Conservation (phyloP, 2,113 vertebrate species). For the Columbina picui region DNA sequence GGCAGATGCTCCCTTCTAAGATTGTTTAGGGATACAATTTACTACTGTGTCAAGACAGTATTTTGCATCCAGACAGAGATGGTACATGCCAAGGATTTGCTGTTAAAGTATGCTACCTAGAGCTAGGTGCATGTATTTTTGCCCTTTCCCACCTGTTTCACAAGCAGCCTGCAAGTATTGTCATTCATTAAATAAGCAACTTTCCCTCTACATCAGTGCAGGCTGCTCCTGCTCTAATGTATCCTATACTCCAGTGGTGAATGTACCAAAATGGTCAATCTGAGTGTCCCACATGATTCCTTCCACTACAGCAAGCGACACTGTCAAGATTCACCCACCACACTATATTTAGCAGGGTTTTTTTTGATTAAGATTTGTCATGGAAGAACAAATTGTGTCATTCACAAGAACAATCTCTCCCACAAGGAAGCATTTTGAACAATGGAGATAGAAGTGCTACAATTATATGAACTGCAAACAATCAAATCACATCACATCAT, state of each 20-base stretch:
- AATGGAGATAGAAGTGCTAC: background rate
- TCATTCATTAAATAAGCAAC: background rate
- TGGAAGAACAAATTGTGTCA: background rate
- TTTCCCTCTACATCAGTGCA: background rate
- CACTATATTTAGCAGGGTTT: background rate
- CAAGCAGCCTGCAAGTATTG: background rate
- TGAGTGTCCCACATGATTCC: background rate
- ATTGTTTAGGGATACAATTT: background rate
- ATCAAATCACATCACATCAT: conserved; percentile 4
- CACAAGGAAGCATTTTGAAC: background rate
- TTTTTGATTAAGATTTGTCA: background rate
- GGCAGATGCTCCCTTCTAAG: background rate
- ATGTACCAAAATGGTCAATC: background rate
- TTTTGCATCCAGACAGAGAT: background rate
- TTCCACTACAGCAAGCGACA: background rate
- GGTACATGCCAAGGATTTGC: background rate
- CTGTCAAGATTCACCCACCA: background rate
- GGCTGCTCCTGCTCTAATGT: background rate
- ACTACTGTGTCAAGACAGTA: background rate
- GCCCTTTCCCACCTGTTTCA: background rate
- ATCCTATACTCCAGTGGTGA: fast-evolving
- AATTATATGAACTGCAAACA: conserved; percentile 20
- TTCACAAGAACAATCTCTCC: background rate
- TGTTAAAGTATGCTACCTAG: background rate
- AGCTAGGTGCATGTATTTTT: background rate